Evolutionary conservation across 2,888 invertebrate species (phyloP).

Genomic region (Bugulina stolonifera): DNA sequence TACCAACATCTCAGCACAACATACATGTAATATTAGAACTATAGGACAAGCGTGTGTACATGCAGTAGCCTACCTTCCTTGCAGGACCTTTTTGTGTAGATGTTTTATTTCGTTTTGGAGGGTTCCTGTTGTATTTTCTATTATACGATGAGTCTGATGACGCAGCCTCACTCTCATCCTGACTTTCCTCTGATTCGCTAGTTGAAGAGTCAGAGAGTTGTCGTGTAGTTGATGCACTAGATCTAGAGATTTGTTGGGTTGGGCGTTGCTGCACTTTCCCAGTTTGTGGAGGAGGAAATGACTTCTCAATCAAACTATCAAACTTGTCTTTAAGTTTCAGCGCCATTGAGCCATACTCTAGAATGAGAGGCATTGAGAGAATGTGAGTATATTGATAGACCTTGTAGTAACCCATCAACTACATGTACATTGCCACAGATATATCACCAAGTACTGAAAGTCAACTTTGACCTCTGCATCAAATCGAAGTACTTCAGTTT

Average conservation of each 20-base stretch:
- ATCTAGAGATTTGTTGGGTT: no score
- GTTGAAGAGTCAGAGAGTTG: neutral
- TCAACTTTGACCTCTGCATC: no score
- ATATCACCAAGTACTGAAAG: no score
- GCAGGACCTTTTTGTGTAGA: no score
- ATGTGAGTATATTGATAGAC: neutral
- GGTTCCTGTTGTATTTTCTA: neutral
- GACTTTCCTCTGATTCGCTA: neutral
- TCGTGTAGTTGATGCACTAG: no score
- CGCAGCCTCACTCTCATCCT: neutral
- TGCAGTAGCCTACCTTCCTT: no score
- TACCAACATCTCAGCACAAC: no score
- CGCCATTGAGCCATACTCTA: conserved; percentile 19
- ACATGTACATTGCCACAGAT: no score
- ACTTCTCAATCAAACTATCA: conserved; percentile 20
- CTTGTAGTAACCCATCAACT: neutral
- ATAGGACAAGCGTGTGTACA: no score
- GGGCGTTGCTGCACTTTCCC: no score
- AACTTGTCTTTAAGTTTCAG: conserved; percentile 1
- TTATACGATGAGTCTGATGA: neutral
- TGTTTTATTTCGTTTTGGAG: neutral
- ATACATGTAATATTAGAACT: no score
- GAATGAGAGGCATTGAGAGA: neutral
- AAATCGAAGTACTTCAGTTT: no score
- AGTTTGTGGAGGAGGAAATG: conserved; percentile 1